Evolutionary conservation across 2,797 vertebrate genomes (phyloP), one percentile per base, ranked within the genome.

Genomic region (Octomys mimax): DNA sequence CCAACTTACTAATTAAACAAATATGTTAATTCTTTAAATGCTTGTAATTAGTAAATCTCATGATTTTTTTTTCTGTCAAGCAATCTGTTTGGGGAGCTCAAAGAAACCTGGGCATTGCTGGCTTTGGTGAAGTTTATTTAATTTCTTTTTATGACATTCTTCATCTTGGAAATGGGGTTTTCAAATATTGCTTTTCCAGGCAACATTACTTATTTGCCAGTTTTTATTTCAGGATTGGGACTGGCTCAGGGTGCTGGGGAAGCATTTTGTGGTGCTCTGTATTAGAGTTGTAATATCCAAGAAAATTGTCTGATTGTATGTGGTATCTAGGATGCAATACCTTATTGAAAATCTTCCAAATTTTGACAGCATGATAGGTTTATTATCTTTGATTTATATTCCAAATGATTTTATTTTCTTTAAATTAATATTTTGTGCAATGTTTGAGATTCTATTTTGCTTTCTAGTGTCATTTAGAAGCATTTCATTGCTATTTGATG

Each of bases 191-290:
- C 89, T 97, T 97, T 97, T 95, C 66, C 79, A 93, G 96, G 91
- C 97, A 82, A 95, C 91, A 78, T 97, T 93, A 96, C 94, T 86
- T 92, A 66, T 97, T 98, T 98, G 79, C 97, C 93, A 85, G 96
- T 85, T 97, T 98, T 98, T 92, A 52, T 97, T 95, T 96, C 80
- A 92, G 94, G 68, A 84, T 85, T 96, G 94, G 54, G 90, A 97
- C 82, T 46, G 79, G 88, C 92, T 95, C 3, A 46, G 92, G 81
- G 95, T 97, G 93, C 96, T 92, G 42, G 75, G 70, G 92, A 97
- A 98, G 89, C 89, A 14, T 96, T 97, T 14, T 13, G 86, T 97
- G 71, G 39, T 82, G 66, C 66, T 95, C 82, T 94, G 68, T 95
- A 94, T 97, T 97, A 84, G 91, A 93, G 87, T 46, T 92, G 90